Evolutionary conservation across 2,113 vertebrate species (phyloP).

Genomic region (Ammospiza nelsoni): DNA sequence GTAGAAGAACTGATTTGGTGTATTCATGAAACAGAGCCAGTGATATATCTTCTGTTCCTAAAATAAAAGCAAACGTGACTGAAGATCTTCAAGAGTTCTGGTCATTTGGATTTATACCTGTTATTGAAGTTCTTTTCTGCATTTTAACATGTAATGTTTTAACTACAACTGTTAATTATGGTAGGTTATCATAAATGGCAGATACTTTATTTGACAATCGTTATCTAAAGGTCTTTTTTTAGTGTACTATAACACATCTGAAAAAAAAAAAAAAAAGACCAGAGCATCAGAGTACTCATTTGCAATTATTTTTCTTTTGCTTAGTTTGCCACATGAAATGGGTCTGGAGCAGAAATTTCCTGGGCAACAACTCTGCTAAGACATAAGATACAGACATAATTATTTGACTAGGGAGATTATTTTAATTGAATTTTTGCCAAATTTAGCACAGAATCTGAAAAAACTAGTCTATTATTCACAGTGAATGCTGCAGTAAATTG

Average conservation of each 20-base stretch:
- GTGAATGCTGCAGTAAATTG: neutral
- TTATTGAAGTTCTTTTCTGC: neutral
- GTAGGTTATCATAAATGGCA: neutral
- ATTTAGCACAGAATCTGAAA: neutral
- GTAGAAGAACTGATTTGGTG: neutral
- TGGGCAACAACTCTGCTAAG: neutral
- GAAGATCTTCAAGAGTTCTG: neutral
- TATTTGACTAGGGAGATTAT: neutral
- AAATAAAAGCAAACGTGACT: neutral
- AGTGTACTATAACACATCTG: neutral
- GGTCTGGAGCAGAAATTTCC: neutral
- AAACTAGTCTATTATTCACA: neutral
- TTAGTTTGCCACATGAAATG: neutral
- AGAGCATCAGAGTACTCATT: neutral
- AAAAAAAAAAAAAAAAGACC: neutral
- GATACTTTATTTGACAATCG: neutral
- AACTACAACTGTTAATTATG: neutral
- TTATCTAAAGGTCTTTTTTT: neutral
- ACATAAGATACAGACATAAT: neutral
- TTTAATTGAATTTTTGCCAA: neutral
- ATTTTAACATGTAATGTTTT: neutral
- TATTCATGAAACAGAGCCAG: neutral
- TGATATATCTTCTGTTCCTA: neutral
- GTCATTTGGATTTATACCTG: neutral
- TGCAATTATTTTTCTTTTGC: neutral